phyloP scores from a whole-genome alignment of 2,113 vertebrate genomes.

The Callocephalon fimbriatum region DNA sequence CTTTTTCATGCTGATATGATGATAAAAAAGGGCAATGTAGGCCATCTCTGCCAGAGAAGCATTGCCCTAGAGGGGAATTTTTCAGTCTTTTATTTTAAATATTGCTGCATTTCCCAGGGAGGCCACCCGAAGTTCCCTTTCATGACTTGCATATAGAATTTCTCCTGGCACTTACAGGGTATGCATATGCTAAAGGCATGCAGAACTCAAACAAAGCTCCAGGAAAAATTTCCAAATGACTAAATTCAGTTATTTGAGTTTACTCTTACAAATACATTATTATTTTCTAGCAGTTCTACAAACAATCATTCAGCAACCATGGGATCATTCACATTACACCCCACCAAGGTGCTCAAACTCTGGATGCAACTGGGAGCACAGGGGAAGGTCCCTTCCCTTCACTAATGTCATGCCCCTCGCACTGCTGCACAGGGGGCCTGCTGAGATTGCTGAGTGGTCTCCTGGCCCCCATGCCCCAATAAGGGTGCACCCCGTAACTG shows the following conservation, averaged over 20 bases:
- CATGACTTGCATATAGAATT: conserved; percentile 1
- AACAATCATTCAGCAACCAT: neutral
- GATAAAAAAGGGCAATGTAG: neutral
- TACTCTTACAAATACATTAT: neutral
- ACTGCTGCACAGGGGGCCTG: neutral
- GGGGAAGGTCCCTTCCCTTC: neutral
- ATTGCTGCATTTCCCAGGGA: neutral
- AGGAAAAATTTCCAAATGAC: conserved; percentile 5
- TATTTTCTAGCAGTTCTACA: neutral
- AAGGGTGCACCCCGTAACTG: neutral
- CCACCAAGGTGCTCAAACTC: neutral
- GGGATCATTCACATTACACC: neutral
- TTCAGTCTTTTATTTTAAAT: neutral
- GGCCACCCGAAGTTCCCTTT: neutral
- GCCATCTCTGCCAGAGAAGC: neutral
- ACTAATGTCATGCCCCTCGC: neutral
- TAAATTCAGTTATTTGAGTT: neutral
- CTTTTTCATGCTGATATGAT: neutral
- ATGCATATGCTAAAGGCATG: neutral
- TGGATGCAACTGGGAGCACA: neutral
- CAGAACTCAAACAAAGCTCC: neutral
- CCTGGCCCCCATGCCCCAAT: neutral
- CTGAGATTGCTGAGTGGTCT: neutral
- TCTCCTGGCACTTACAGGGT: neutral
- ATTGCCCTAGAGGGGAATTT: neutral